Base-by-base conservation (phyloP, 2,113 vertebrate genomes). In the Ailuropoda melanoleuca region DNA sequence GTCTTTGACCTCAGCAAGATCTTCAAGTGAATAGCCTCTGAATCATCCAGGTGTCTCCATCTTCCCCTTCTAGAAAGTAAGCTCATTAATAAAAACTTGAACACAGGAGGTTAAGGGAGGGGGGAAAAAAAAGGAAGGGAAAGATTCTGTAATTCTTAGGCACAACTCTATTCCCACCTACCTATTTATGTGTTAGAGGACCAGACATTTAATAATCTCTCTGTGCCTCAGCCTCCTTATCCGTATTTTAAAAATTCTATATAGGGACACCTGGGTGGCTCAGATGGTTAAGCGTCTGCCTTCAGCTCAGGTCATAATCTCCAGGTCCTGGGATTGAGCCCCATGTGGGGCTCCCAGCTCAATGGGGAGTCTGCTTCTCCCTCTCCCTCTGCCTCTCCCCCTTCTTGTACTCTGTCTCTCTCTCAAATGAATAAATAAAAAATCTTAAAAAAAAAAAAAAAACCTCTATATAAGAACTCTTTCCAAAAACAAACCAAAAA, bases 1-100 rank as follows among this genome's bases (percentile, higher is more conserved):
- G 4, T 98, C 75, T 98, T 99, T 98, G 99, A 98, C 98, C 99
- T 99, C 98, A 99, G 99, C 98, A 99, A 99, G 98, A 89, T 99
- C 98, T 99, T 99, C 98, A 99, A 99, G 97, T 99, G 98, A 99
- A 97, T 72, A 58, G 5, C 10, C 58, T 17, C n/a, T 86, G n/a
- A 48, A 50, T 37, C 31, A 43, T 55, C 70, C 48, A 13, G 21
- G 23, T 43, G 34, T 48, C 48, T 68, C 21, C 9, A 43, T 6
- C 10, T 77, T 34, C 6, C 29, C 37, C 24, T 93, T 60, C 60
- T 46, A 70, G 85, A 64, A 92, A 50, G 58, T 53, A 23, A 6
- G 31, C 9, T 74, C 74, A 83, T n/a, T 91, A 95, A 93, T 74
- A 31, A 82, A 92, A 74, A 77, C 8, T 88, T 26, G 60, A 88